Evolutionary conservation across 2,888 invertebrate genomes (phyloP).

Genomic region (Idaea straminata): DNA sequence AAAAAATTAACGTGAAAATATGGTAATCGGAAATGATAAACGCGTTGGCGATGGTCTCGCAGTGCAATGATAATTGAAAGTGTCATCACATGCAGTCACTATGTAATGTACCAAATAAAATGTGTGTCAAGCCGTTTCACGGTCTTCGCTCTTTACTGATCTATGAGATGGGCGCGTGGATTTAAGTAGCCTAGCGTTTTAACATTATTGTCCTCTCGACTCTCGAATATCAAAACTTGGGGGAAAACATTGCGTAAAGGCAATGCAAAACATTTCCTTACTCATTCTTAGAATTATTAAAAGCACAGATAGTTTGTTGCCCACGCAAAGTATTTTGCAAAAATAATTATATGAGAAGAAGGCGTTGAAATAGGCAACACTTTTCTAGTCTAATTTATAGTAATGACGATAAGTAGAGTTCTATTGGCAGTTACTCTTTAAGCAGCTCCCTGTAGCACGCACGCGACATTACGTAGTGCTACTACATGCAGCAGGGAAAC

Average conservation of each 20-base stretch:
- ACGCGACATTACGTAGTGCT: slow-evolving; percentile 64
- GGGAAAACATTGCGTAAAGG: slow-evolving; percentile 6
- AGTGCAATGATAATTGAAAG: slow-evolving; percentile 75
- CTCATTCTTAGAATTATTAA: slow-evolving; percentile 18
- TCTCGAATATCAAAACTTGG: background rate
- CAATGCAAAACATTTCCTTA: slow-evolving; percentile 19
- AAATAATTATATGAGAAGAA: slow-evolving; percentile 33
- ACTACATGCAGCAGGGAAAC: slow-evolving; percentile 52
- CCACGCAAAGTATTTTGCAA: slow-evolving; percentile 30
- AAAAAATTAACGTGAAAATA: slow-evolving; percentile 57
- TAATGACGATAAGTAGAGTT: slow-evolving; percentile 39
- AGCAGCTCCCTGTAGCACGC: slow-evolving; percentile 63
- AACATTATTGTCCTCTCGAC: background rate
- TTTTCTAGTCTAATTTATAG: slow-evolving; percentile 52
- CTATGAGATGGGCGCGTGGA: slow-evolving; percentile 53
- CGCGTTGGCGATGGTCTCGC: slow-evolving; percentile 51
- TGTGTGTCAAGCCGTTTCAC: slow-evolving; percentile 73
- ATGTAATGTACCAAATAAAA: slow-evolving; percentile 54
- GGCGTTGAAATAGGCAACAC: slow-evolving; percentile 42
- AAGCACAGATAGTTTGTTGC: slow-evolving; percentile 18
- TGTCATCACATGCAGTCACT: slow-evolving; percentile 66
- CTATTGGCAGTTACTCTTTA: slow-evolving; percentile 36
- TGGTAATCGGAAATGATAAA: slow-evolving; percentile 63
- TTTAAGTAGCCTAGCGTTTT: slow-evolving; percentile 11
- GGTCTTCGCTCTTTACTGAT: slow-evolving; percentile 52